Evolutionary conservation across 2,797 vertebrate genomes (phyloP).

Genomic region (Schizothorax lantsangensis): DNA sequence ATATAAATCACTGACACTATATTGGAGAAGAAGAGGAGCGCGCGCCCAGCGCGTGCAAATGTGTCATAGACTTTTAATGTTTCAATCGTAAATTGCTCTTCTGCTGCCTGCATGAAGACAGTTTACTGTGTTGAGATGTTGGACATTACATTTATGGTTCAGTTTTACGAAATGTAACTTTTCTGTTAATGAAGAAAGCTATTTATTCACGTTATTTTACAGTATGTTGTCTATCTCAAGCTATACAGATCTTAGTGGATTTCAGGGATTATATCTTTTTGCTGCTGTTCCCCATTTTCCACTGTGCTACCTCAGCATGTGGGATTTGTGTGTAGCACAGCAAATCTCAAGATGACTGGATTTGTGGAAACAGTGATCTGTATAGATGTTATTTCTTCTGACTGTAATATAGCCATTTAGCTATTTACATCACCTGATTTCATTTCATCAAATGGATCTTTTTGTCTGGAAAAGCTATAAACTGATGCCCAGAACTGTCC

Average conservation of each 20-base stretch:
- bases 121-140: background rate
- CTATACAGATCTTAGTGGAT: background rate
- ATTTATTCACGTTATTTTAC: conserved; percentile 11
- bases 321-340: conserved; percentile 46
- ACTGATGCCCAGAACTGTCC: conserved; percentile 5
- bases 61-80: conserved; percentile 9
- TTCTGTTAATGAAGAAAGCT: background rate
- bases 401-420: background rate
- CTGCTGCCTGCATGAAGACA: background rate
- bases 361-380: conserved; percentile 27
- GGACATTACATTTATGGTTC: background rate
- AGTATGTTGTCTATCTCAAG: conserved; percentile 31
- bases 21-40: background rate
- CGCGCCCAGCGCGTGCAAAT: background rate
- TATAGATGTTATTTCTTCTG: conserved; percentile 5
- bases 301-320: conserved; percentile 34
- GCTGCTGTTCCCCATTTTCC: conserved; percentile 37
- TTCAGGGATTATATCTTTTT: conserved; percentile 22
- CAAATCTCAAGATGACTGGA: conserved; percentile 53
- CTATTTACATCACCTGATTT: conserved; percentile 1
- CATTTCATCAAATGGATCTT: conserved; percentile 5
- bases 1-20: background rate
- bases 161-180: conserved; percentile 6
- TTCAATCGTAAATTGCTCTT: background rate
- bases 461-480: background rate